Conservation (phyloP, 2,888 invertebrate genomes). For the Sarcophaga carnaria region DNA sequence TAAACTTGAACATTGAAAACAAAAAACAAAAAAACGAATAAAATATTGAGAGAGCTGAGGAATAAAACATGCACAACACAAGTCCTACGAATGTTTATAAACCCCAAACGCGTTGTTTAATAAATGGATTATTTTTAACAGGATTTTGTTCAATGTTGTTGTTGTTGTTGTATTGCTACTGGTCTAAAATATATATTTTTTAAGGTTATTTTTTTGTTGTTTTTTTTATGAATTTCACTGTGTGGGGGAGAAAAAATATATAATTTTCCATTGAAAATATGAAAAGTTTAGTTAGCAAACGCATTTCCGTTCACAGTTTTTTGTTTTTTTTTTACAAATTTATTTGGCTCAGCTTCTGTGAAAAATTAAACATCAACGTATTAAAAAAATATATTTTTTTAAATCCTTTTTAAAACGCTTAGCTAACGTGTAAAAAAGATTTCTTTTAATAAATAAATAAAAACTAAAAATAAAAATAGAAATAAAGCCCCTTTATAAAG, state of each 20-base stretch:
- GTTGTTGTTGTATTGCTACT: neutral
- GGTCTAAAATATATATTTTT: constrained; percentile 1
- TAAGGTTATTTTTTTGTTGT: neutral
- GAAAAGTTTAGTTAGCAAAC: neutral
- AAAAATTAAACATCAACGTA: neutral
- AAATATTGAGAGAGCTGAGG: neutral
- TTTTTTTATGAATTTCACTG: neutral
- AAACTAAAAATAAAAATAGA: neutral
- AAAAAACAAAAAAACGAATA: neutral
- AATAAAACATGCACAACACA: neutral
- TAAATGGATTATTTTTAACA: constrained; percentile 57
- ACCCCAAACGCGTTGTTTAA: constrained; percentile 47
- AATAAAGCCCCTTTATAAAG: neutral
- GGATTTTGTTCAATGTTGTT: constrained; percentile 27
- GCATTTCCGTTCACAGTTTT: neutral
- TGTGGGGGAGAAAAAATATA: neutral
- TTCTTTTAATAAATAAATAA: too few species aligned
- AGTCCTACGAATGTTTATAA: constrained; percentile 15
- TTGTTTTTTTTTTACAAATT: too few species aligned
- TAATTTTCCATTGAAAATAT: neutral
- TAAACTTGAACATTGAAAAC: constrained; percentile 46
- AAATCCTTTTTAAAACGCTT: neutral
- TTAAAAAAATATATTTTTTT: neutral
- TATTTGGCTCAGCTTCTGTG: too few species aligned
- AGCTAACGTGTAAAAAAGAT: neutral